Conservation (phyloP, 92 coral and sea anemone genomes). For the Phenganax subtilis region DNA sequence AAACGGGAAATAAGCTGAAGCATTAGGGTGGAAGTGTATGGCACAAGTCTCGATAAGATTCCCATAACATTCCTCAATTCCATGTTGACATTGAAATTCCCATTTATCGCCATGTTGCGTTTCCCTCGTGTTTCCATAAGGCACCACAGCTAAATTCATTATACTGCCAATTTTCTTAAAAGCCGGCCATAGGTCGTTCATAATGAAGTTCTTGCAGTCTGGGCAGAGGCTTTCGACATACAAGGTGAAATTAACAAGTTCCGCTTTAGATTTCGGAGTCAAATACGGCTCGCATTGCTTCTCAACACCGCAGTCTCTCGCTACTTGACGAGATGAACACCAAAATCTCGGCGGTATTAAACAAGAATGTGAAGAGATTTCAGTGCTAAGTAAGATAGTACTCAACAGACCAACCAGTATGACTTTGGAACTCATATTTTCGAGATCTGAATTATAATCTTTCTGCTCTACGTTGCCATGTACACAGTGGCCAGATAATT, state of each 20-base stretch:
- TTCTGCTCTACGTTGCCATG: too few relatives aligned
- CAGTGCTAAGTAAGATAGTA: not conserved
- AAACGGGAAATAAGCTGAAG: conserved; percentile 58
- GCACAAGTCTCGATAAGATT: conserved; percentile 75
- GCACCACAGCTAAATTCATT: conserved; percentile 65
- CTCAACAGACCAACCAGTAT: not conserved
- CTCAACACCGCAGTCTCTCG: not conserved
- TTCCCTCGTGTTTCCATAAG: conserved; percentile 70
- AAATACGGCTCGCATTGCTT: conserved; percentile 23
- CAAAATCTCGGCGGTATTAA: conserved; percentile 20
- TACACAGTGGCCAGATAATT: too few relatives aligned
- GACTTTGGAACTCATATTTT: not conserved
- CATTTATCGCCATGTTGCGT: conserved; percentile 45
- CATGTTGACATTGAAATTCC: conserved; percentile 67
- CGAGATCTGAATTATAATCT: too few relatives aligned
- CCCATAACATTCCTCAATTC: conserved; percentile 61
- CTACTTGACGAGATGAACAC: conserved; percentile 25
- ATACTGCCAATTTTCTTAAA: conserved; percentile 59
- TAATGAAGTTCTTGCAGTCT: conserved; percentile 61
- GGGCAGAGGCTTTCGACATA: conserved; percentile 67
- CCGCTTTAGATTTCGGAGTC: conserved; percentile 23
- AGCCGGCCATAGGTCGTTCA: conserved; percentile 56
- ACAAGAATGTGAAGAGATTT: not conserved
- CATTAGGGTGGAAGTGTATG: conserved; percentile 49
- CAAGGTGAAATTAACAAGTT: conserved; percentile 55